Evolutionary conservation across 2,113 vertebrate species (phyloP), one percentile per base, ranked within the genome.

Genomic region (Zosterops hypoxanthus): DNA sequence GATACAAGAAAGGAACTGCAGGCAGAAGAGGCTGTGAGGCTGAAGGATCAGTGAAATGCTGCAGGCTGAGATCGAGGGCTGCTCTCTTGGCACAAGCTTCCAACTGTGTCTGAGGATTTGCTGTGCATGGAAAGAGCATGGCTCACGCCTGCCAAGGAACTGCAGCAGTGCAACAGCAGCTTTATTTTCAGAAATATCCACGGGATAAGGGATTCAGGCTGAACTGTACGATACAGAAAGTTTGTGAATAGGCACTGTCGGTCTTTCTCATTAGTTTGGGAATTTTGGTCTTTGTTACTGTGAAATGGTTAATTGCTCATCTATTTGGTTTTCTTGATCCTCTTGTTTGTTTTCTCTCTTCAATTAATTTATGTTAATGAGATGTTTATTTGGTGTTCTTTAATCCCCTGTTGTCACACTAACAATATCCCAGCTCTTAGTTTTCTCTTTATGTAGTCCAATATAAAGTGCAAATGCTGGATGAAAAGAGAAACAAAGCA

Each of bases 351-450:
- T 91, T 90, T 87, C 59, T 52, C 71, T 78, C 63, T 86, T 86
- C 86, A 95, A 89, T 95, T 97, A 95, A 88, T 90, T 90, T 93
- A 88, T 88, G 91, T 21, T 95, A 96, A 96, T 88, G 65, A 96
- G 11, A 34, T 86, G 86, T 71, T 95, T 94, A 82, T 83, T 91
- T 94, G 33, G 52, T 71, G 52, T 84, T 86, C 83, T 92, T 91
- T 95, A 88, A 78, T 81, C 88, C 65, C 31, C 29, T 60, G 60
- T 56, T 94, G 76, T 73, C 90, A 80, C 9, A 84, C 44, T 68
- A 91, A 90, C 82, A 92, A 82, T 60, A 90, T 50, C 18, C 46
- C 10, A 56, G 34, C 69, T 92, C 34, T 70, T 60, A 53, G n/a
- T 71, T 64, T 78, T 86, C 68, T 83, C 55, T 90, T 91, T 46